Conservation (phyloP, 2,797 vertebrate species). For the Phoebastria nigripes region DNA sequence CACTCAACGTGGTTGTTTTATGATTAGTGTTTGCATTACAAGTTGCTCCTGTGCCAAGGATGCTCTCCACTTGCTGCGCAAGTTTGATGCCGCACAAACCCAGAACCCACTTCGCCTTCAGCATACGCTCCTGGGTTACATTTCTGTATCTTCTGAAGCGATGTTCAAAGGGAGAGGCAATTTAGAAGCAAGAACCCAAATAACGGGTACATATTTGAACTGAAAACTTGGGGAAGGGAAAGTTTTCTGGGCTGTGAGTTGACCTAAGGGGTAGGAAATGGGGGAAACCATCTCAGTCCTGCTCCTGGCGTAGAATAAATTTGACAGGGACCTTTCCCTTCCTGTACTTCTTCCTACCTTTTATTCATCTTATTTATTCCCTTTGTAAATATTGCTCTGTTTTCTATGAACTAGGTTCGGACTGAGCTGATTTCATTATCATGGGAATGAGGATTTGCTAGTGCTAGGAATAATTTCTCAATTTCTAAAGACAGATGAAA, state of each 20-base stretch:
- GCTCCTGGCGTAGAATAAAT: not conserved
- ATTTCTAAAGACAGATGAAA: not conserved
- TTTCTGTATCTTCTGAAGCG: not conserved
- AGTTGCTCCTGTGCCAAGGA: not conserved
- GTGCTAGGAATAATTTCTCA: not conserved
- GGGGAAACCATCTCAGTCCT: not conserved
- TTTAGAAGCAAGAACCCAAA: not conserved
- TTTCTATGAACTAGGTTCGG: not conserved
- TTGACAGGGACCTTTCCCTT: not conserved
- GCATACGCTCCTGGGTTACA: not conserved
- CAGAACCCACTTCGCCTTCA: not conserved
- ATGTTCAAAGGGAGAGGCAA: not conserved
- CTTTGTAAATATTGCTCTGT: not conserved
- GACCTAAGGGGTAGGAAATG: not conserved
- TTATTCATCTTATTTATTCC: not conserved
- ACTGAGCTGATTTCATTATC: not conserved
- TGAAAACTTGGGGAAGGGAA: not conserved
- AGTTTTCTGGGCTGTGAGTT: not conserved
- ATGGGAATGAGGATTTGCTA: not conserved
- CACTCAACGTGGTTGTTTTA: not conserved
- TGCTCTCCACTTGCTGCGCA: not conserved
- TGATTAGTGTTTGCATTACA: not conserved
- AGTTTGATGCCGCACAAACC: not conserved
- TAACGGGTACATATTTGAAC: rapidly evolving
- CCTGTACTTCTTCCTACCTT: not conserved